phyloP scores from a whole-genome alignment of 2,888 invertebrate genomes.

The Polyommatus iphigenia region DNA sequence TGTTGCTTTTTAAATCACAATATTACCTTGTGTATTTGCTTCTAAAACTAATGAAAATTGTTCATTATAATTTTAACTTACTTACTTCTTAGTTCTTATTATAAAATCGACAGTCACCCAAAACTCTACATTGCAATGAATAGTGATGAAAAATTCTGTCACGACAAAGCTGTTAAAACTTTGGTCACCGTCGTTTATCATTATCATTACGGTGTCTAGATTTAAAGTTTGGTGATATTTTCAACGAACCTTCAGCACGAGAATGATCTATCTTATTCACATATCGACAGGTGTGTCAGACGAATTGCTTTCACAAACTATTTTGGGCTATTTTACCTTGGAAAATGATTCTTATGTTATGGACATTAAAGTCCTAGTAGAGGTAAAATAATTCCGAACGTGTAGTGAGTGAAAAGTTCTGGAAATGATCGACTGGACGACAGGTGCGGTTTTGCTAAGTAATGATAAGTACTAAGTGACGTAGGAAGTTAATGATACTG shows the following conservation, averaged over 20 bases:
- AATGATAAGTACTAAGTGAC: slow-evolving; percentile 8
- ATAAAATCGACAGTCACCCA: background rate
- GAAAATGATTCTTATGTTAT: background rate
- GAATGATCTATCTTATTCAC: slow-evolving; percentile 54
- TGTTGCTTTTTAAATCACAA: no score
- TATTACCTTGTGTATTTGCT: no score
- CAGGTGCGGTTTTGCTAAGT: background rate
- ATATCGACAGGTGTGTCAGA: slow-evolving; percentile 44
- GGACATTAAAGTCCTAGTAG: background rate
- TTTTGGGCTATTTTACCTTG: slow-evolving; percentile 42
- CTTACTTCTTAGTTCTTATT: no score
- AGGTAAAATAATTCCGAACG: background rate
- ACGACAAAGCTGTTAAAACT: background rate
- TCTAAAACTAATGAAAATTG: no score
- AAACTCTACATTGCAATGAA: background rate
- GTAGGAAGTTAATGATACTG: background rate
- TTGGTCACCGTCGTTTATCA: slow-evolving; percentile 28
- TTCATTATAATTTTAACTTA: no score
- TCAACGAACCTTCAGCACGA: slow-evolving; percentile 43
- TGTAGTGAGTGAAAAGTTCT: background rate
- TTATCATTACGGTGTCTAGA: slow-evolving; percentile 8
- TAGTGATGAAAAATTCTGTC: background rate
- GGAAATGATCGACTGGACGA: slow-evolving; percentile 29
- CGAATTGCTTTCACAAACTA: slow-evolving; percentile 51
- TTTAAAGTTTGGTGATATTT: slow-evolving; percentile 28